These are phyloP conservation scores for Montipora capitata DNA, from an alignment of 92 coral and sea anemone genomes.

Conservation along the genomic window DNA sequence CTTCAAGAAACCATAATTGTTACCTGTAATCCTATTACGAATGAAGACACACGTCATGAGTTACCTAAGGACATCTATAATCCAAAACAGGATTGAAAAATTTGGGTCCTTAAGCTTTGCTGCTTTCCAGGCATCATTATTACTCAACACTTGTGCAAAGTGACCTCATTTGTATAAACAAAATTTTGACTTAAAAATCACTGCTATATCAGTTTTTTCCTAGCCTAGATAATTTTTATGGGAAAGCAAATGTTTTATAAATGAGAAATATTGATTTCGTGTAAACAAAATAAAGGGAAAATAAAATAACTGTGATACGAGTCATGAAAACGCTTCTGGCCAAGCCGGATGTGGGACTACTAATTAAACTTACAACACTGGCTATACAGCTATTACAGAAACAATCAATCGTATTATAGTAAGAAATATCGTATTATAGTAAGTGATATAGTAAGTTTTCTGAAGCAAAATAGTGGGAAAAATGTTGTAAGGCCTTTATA, in stretches of 20 bases:
- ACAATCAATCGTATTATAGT: neutral
- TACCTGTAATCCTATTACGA: too few species aligned
- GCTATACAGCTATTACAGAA: neutral
- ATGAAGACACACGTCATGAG: too few species aligned
- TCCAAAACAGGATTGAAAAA: slow-evolving; percentile 1
- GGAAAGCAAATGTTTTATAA: neutral
- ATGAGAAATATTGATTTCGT: neutral
- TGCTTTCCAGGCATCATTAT: slow-evolving; percentile 9
- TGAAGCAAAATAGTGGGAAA: neutral
- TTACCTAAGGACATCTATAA: neutral
- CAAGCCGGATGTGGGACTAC: neutral
- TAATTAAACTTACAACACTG: neutral
- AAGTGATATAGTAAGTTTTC: neutral
- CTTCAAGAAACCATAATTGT: too few species aligned
- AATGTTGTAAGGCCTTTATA: neutral
- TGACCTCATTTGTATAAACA: slow-evolving; percentile 13
- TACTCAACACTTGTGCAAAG: neutral
- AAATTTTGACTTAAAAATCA: neutral
- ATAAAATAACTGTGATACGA: neutral
- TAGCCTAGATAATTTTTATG: neutral
- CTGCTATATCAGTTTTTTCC: neutral
- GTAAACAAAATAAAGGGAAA: neutral
- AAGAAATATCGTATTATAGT: too few species aligned
- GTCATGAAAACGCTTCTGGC: slow-evolving; percentile 4
- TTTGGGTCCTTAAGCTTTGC: slow-evolving; percentile 3